Evolutionary conservation across 2,113 vertebrate genomes (phyloP), one percentile per base, ranked within the genome.

Genomic region (Octodon degus): DNA sequence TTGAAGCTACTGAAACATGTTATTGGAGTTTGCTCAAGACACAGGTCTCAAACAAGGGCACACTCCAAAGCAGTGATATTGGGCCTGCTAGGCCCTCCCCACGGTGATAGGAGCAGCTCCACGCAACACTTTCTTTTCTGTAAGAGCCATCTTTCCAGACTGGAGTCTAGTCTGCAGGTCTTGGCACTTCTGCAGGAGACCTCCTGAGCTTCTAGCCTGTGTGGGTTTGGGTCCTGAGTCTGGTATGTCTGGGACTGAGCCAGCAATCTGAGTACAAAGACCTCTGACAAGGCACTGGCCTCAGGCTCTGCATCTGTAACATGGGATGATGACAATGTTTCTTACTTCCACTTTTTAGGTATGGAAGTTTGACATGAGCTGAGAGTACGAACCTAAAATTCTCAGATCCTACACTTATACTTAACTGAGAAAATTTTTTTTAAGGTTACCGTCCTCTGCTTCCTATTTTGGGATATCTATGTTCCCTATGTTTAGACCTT

Each of bases 1-100:
- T 67, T 58, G 89, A 94, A 96, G 93, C 53, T 62, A 90, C 34
- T 0, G 13, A 63, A 93, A 94, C 27, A 40, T 86, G 76, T 77
- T 65, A 96, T 72, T 92, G 89, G 76, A 94, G 65, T 92, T 96
- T 97, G 91, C 93, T 96, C 68, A 92, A 91, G 89, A 97, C 91
- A n/a, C 20, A 67, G 67, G 84, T 70, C 83, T 85, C 86, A 77
- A 67, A 60, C 40, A 79, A 95, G 79, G 67, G 62, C 37, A 10
- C 6, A 17, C 2, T 9, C 27, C 25, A 63, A 60, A 53, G 76
- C 20, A 30, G 74, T 13, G n/a, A 93, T 43, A 62, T 24, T 32
- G 60, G 80, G 50, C 24, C 67, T 74, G 43, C 25, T 0, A 9
- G 32, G 40, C 32, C 68, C n/a, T 65, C 65, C 80, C 76, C 30